phyloP scores from a whole-genome alignment of 2,113 vertebrate species.

The Rhinopithecus roxellana region DNA sequence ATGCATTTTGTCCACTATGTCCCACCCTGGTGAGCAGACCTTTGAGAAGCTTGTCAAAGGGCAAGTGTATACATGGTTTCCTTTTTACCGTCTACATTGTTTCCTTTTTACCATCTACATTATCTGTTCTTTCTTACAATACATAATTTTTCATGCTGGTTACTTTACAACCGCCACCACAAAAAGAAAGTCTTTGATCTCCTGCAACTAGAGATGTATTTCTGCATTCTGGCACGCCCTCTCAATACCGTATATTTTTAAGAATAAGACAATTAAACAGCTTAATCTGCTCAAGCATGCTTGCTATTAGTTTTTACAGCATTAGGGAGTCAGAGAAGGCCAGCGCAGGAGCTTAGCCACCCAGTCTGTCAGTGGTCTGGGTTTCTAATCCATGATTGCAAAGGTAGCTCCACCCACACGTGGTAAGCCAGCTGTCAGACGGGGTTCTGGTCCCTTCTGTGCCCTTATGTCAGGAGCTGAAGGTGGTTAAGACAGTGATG shows the following conservation, averaged over 20 bases:
- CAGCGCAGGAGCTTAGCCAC: background rate
- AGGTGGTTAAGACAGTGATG: too few relatives aligned
- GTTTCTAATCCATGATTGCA: background rate
- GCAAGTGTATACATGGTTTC: background rate
- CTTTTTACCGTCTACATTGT: background rate
- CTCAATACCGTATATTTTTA: background rate
- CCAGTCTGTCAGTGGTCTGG: too few relatives aligned
- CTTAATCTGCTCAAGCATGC: background rate
- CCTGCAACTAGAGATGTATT: background rate
- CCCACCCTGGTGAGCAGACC: background rate
- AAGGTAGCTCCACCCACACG: background rate
- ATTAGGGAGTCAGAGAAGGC: background rate
- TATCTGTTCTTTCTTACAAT: background rate
- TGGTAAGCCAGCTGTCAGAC: background rate
- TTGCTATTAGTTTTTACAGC: background rate
- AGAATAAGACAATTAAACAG: background rate
- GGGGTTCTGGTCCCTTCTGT: background rate
- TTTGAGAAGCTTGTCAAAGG: background rate
- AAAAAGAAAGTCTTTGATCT: background rate
- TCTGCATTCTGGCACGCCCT: background rate
- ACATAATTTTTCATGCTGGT: background rate
- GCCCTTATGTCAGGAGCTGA: background rate
- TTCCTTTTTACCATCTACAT: background rate
- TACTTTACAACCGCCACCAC: background rate
- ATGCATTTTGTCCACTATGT: background rate